phyloP scores from a whole-genome alignment of 2,888 invertebrate genomes.

The Encarsia formosa region DNA sequence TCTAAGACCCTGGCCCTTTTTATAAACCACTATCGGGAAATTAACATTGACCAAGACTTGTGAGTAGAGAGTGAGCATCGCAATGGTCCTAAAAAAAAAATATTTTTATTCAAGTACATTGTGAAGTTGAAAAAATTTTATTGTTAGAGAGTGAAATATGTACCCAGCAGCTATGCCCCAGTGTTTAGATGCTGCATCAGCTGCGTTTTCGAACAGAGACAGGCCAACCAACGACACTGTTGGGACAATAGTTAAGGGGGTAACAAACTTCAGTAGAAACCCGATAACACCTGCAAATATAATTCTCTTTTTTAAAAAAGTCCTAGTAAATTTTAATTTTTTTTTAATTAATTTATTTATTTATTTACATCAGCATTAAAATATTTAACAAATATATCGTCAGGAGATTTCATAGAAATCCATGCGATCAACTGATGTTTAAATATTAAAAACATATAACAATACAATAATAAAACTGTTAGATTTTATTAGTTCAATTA shows the following conservation, averaged over 20 bases:
- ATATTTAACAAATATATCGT: background rate
- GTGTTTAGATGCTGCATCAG: slow-evolving; percentile 73
- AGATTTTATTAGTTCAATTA: no score
- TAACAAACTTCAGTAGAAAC: slow-evolving; percentile 68
- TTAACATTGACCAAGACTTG: slow-evolving; percentile 69
- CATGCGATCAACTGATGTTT: no score
- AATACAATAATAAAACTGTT: no score
- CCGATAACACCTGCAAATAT: slow-evolving; percentile 64
- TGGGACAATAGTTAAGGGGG: slow-evolving; percentile 79
- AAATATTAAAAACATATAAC: no score
- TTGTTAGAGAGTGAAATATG: background rate
- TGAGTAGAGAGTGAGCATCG: slow-evolving; percentile 72
- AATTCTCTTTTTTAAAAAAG: slow-evolving; percentile 31
- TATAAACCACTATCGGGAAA: slow-evolving; percentile 61
- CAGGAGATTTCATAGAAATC: no score
- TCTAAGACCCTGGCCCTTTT: slow-evolving; percentile 56
- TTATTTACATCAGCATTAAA: background rate
- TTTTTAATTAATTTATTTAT: no score
- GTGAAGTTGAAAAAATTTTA: background rate
- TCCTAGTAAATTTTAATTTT: background rate
- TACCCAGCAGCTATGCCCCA: slow-evolving; percentile 81
- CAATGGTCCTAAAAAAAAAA: slow-evolving; percentile 61
- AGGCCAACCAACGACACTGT: slow-evolving; percentile 80
- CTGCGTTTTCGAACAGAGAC: slow-evolving; percentile 77
- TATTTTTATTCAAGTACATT: background rate